A percentile compares a stretch with the other conserved stretches of the same genome.
Conservation (phyloP, 1,140 invertebrate genomes). For the Drosophila chauvacae region DNA sequence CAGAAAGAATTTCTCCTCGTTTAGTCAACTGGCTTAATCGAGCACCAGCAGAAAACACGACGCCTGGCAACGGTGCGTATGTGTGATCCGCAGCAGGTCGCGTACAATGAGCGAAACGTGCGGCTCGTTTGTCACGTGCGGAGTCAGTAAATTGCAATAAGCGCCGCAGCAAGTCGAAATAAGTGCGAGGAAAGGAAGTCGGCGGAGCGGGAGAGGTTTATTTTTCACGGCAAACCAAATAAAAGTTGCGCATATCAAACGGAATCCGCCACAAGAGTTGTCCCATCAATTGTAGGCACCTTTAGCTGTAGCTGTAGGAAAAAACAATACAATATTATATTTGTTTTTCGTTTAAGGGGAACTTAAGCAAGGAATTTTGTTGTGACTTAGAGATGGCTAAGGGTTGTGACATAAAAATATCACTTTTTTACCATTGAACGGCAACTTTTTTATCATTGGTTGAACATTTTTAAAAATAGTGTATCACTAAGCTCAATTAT, state of each 20-base stretch:
- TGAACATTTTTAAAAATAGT: too few relatives aligned
- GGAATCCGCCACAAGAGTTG: conserved; percentile 28
- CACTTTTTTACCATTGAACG: too few relatives aligned
- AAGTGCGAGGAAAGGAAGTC: conserved; percentile 43
- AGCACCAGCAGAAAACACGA: conserved; percentile 6
- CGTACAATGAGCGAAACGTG: conserved; percentile 65
- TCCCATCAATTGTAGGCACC: conserved; percentile 38
- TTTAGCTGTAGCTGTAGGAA: conserved; percentile 1
- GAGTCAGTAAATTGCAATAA: conserved; percentile 75
- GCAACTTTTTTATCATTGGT: too few relatives aligned
- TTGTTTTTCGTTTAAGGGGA: background rate
- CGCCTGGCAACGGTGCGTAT: conserved; percentile 46
- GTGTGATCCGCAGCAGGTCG: conserved; percentile 56
- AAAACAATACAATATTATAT: conserved; percentile 10
- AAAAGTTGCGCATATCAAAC: conserved; percentile 33
- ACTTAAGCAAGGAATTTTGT: background rate
- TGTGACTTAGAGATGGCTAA: too few relatives aligned
- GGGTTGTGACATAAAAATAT: background rate
- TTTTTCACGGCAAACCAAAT: conserved; percentile 42
- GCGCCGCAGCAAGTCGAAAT: conserved; percentile 56
- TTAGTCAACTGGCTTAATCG: conserved; percentile 24
- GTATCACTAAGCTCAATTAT: too few relatives aligned
- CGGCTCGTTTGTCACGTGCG: conserved; percentile 70
- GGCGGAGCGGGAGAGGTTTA: conserved; percentile 26
- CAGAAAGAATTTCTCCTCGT: conserved; percentile 25